Evolutionary conservation across 2,797 vertebrate species (phyloP).

Genomic region (Lepus townsendii): DNA sequence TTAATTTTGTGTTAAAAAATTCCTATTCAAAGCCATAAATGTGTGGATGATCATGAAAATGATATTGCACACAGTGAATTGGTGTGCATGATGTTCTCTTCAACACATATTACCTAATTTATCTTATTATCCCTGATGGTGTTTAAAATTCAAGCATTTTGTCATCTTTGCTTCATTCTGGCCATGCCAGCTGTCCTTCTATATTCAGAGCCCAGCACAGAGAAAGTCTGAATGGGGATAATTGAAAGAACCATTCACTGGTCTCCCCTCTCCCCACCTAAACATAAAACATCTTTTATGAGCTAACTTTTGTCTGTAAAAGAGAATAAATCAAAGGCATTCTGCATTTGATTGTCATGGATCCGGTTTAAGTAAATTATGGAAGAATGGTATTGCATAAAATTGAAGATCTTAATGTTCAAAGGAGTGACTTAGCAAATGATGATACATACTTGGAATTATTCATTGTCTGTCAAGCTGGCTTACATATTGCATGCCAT

Average conservation of each 20-base stretch:
- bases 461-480: constrained; percentile 65
- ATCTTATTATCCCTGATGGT: constrained; percentile 18
- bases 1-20: not conserved
- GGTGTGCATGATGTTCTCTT: not conserved
- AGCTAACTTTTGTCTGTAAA: constrained; percentile 41
- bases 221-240: constrained; percentile 12
- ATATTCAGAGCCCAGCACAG: not conserved
- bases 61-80: not conserved
- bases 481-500: constrained; percentile 27
- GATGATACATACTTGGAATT: constrained; percentile 61
- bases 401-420: constrained; percentile 71
- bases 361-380: constrained; percentile 68
- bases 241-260: constrained; percentile 17
- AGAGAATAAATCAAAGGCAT: constrained; percentile 66
- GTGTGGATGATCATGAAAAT: not conserved
- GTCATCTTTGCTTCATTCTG: not conserved
- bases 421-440: constrained; percentile 66
- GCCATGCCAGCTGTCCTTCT: constrained; percentile 13
- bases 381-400: constrained; percentile 58
- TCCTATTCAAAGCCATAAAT: not conserved
- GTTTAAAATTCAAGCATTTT: constrained; percentile 48
- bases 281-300: constrained; percentile 67
- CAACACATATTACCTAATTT: constrained; percentile 42
- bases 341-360: constrained; percentile 69
- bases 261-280: constrained; percentile 28